Evolutionary conservation across 2,113 vertebrate genomes (phyloP).

Genomic region (Choloepus hoffmanni): DNA sequence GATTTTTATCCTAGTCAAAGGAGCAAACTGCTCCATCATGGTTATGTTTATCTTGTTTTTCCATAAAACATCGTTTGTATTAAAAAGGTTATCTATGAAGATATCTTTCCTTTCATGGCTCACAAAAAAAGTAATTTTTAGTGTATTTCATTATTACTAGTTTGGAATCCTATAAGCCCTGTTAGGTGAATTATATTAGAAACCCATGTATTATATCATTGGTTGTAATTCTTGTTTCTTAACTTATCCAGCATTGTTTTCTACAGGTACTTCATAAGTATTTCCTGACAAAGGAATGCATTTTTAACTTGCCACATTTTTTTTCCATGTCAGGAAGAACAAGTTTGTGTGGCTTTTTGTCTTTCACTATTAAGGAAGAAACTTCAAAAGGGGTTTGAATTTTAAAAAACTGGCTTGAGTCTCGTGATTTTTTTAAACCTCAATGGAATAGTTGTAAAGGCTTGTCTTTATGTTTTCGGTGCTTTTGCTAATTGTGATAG

Average conservation of each 20-base stretch:
- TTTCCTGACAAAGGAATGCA: neutral
- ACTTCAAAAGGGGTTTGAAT: neutral
- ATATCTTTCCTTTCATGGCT: neutral
- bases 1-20: neutral
- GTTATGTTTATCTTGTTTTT: neutral
- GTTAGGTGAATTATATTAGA: neutral
- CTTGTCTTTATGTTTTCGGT: neutral
- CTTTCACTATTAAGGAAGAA: neutral
- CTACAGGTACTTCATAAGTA: neutral
- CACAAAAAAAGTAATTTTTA: neutral
- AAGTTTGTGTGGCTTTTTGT: neutral
- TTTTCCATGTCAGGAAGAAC: neutral
- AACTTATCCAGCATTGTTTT: neutral
- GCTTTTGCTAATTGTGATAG: neutral
- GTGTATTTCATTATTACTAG: neutral
- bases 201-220: neutral
- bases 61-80: neutral
- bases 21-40: neutral
- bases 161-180: neutral
- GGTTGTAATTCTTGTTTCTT: constrained; percentile 8
- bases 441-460: neutral
- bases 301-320: neutral
- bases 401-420: constrained; percentile 15
- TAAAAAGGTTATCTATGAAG: neutral
- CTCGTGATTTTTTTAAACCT: constrained; percentile 41